Evolutionary conservation across 2,888 invertebrate genomes (phyloP).

Genomic region (Cephonodes hylas): DNA sequence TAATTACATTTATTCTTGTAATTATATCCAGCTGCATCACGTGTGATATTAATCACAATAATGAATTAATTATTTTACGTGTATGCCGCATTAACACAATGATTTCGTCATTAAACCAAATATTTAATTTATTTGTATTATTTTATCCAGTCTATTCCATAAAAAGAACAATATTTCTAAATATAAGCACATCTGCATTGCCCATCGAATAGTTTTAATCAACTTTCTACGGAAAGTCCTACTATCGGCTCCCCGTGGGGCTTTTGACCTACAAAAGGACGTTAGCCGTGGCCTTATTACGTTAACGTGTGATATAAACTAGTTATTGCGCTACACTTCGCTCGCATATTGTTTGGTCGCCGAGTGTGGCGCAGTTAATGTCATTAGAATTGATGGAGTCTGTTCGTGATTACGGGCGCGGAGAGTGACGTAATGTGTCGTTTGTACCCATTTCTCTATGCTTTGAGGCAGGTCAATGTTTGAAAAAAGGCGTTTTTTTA

Average conservation of each 20-base stretch:
- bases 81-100: too few relatives aligned
- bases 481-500: too few relatives aligned
- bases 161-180: background rate
- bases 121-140: too few relatives aligned
- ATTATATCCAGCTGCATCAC: too few relatives aligned
- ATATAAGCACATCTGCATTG: background rate
- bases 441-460: background rate
- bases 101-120: too few relatives aligned
- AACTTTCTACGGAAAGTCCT: background rate
- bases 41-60: too few relatives aligned
- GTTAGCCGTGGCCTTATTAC: background rate
- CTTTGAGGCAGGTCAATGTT: too few relatives aligned
- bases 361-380: background rate
- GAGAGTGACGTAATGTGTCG: background rate
- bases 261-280: constrained; percentile 3
- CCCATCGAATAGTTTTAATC: background rate
- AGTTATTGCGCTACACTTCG: background rate
- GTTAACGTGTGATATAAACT: background rate
- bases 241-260: background rate
- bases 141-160: too few relatives aligned
- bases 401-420: background rate
- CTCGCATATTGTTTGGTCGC: background rate
- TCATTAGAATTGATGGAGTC: background rate
- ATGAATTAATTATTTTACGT: too few relatives aligned
- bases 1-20: too few relatives aligned